phyloP scores from a whole-genome alignment of 2,888 invertebrate genomes.

The Noctuana brunneofusca region DNA sequence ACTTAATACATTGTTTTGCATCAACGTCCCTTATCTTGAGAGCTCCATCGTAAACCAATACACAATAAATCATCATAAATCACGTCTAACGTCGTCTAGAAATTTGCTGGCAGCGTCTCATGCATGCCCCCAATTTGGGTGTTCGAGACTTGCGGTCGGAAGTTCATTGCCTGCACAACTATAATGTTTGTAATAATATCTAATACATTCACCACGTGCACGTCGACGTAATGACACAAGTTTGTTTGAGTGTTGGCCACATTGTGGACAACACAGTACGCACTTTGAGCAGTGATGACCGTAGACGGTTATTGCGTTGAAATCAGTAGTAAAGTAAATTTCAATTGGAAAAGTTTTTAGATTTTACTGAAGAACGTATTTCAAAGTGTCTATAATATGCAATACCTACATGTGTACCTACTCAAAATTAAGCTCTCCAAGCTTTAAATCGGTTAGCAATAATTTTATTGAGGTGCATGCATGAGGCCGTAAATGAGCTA shows the following conservation, averaged over 20 bases:
- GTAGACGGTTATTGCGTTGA: too few species aligned
- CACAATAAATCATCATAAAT: conserved; percentile 64
- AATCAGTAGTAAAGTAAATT: too few species aligned
- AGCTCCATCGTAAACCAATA: conserved; percentile 59
- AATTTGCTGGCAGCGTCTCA: conserved; percentile 46
- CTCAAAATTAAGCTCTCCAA: background rate
- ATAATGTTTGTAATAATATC: conserved; percentile 21
- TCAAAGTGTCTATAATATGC: too few species aligned
- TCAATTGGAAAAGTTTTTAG: too few species aligned
- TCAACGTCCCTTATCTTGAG: background rate
- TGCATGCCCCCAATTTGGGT: conserved; percentile 54
- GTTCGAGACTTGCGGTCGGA: conserved; percentile 44
- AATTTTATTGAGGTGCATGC: conserved; percentile 52
- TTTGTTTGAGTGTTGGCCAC: conserved; percentile 22
- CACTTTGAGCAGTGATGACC: too few species aligned
- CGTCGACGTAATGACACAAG: conserved; percentile 11
- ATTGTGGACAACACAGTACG: conserved; percentile 4
- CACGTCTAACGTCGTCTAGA: conserved; percentile 55
- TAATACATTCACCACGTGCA: background rate
- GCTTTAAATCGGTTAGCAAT: conserved; percentile 47
- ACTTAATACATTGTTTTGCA: background rate
- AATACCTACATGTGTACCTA: too few species aligned
- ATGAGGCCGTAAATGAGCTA: conserved; percentile 60
- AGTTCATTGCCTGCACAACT: conserved; percentile 32
- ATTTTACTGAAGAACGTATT: too few species aligned